phyloP scores from a whole-genome alignment of 2,797 vertebrate genomes.

The Crenuchus spilurus region DNA sequence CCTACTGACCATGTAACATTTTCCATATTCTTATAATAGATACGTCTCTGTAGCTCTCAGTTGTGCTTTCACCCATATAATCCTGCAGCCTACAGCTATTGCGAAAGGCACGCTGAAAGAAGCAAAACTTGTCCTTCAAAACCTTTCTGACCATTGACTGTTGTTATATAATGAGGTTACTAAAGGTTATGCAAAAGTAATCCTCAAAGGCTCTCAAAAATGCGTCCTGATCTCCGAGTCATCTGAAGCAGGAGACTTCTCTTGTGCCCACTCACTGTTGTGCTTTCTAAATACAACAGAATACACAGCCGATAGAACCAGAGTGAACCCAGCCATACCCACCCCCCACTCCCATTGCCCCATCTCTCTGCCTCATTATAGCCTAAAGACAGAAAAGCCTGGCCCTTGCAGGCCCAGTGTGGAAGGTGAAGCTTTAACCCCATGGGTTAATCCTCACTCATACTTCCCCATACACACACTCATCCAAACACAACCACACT shows the following conservation, averaged over 20 bases:
- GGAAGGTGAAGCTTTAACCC: not conserved
- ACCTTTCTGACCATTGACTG: not conserved
- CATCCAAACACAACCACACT: conserved; percentile 6
- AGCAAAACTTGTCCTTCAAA: not conserved
- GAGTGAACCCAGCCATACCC: not conserved
- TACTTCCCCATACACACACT: not conserved
- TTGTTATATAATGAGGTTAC: conserved; percentile 16
- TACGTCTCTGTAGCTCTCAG: not conserved
- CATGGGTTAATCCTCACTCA: not conserved
- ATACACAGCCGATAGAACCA: not conserved
- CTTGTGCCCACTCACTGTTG: not conserved
- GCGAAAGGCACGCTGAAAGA: not conserved
- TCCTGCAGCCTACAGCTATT: not conserved
- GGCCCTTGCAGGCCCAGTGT: not conserved
- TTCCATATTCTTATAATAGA: not conserved
- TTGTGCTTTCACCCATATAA: not conserved
- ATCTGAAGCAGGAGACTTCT: not conserved
- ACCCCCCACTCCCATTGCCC: not conserved
- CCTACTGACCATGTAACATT: not conserved
- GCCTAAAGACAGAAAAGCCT: not conserved
- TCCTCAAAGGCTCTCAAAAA: conserved; percentile 5
- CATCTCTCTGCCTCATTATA: not conserved
- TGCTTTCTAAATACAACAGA: conserved; percentile 12
- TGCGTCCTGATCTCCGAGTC: not conserved
- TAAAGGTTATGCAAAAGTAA: conserved; percentile 1